phyloP scores from a whole-genome alignment of 2,888 invertebrate genomes.

The Dicyrtomina minuta region DNA sequence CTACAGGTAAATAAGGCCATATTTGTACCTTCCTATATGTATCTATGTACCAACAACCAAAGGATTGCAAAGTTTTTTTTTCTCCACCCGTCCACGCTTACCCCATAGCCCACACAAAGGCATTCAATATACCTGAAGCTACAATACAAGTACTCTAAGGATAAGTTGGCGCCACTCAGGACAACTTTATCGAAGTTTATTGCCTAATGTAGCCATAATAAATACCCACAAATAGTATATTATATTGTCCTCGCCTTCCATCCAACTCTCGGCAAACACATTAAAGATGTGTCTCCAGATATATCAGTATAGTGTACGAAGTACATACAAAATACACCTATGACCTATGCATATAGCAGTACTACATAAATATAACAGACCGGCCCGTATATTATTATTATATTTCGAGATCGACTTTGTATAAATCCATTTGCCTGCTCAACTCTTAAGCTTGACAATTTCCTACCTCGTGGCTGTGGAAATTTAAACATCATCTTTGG shows the following conservation, averaged over 20 bases:
- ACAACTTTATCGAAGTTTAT: neutral
- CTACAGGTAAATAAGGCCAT: neutral
- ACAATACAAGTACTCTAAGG: neutral
- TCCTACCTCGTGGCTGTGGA: neutral
- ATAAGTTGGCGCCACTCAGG: neutral
- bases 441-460: constrained; percentile 1
- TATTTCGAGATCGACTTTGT: neutral
- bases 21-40: too few species aligned
- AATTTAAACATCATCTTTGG: neutral
- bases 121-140: too few species aligned
- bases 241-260: too few species aligned
- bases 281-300: too few species aligned
- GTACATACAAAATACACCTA: too few species aligned
- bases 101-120: too few species aligned
- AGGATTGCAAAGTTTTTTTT: too few species aligned
- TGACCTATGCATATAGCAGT: neutral
- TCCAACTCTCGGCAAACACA: too few species aligned
- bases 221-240: too few species aligned
- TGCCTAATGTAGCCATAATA: too few species aligned
- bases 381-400: neutral
- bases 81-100: neutral
- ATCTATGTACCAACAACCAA: too few species aligned
- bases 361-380: neutral
- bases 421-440: constrained; percentile 11
- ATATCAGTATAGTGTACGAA: too few species aligned